Conservation (phyloP, 2,797 vertebrate genomes). For the Sebastes melanostomus region DNA sequence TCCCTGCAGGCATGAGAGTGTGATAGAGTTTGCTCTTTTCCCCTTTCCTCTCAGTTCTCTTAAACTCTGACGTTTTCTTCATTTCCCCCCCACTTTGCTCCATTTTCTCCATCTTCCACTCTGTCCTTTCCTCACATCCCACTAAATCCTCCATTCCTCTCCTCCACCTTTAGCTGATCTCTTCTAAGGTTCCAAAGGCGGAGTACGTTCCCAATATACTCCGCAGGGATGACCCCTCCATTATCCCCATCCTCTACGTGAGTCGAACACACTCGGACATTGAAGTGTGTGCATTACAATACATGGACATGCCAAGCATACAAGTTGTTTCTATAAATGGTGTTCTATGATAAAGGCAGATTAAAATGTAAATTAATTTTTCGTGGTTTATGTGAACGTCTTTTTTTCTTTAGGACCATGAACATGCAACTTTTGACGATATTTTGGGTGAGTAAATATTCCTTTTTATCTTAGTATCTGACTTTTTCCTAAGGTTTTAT, state of each 20-base stretch:
- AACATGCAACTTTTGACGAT: constrained; percentile 98
- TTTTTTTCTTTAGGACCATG: constrained; percentile 89
- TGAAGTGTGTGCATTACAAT: background rate
- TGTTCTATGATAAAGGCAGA: background rate
- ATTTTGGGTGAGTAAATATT: constrained; percentile 88
- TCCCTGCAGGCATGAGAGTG: background rate
- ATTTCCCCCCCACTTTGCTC: too few species aligned
- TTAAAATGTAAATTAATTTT: background rate
- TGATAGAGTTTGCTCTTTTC: background rate
- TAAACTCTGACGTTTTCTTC: background rate
- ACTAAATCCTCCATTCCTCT: background rate
- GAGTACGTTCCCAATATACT: constrained; percentile 98
- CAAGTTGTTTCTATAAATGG: background rate
- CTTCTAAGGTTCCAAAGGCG: constrained; percentile 97
- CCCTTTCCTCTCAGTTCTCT: background rate
- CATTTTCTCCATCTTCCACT: background rate
- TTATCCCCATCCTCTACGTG: constrained; percentile 98
- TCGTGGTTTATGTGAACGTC: background rate
- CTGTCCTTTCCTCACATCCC: background rate
- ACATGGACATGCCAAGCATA: background rate
- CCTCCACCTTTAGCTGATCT: constrained; percentile 88
- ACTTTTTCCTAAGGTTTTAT: background rate
- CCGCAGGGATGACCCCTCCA: constrained; percentile 93
- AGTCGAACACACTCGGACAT: constrained; percentile 68
- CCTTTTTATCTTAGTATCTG: background rate